A percentile compares a stretch with the other conserved stretches of the same genome.
These are phyloP conservation scores for Sisyra terminalis DNA, from an alignment of 2,888 invertebrate species.

Conservation along the genomic window DNA sequence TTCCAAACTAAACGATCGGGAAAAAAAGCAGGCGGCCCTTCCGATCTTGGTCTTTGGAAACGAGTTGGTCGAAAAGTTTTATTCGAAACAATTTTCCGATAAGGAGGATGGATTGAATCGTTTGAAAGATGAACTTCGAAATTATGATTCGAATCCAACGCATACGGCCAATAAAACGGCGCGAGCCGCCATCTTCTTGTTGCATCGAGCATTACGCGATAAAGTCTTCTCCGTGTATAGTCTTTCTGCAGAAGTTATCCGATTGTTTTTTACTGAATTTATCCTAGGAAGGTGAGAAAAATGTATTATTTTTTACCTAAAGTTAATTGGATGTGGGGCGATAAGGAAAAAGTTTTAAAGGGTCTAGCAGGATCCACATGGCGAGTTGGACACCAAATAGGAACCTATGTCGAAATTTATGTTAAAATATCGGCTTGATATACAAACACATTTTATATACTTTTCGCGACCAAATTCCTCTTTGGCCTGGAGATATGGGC, in stretches of 20 bases:
- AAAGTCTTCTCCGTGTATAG: constrained; percentile 82
- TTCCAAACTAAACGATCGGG: constrained; percentile 55
- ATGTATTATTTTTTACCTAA: constrained; percentile 10
- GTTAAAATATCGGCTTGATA: too few relatives aligned
- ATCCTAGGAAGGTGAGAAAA: constrained; percentile 51
- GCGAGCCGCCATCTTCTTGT: constrained; percentile 58
- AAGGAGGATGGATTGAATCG: constrained; percentile 74
- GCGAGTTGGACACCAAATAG: too few relatives aligned
- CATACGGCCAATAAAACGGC: constrained; percentile 63
- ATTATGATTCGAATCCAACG: constrained; percentile 15
- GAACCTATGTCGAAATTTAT: too few relatives aligned
- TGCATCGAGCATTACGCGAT: constrained; percentile 68
- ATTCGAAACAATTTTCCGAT: constrained; percentile 77
- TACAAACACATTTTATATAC: too few relatives aligned
- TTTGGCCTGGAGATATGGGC: too few relatives aligned
- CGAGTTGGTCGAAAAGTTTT: constrained; percentile 78
- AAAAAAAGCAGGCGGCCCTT: constrained; percentile 73
- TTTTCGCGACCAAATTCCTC: too few relatives aligned
- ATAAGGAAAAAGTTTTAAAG: too few relatives aligned
- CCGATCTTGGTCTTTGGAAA: constrained; percentile 85
- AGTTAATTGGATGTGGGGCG: too few relatives aligned
- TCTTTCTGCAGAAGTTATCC: constrained; percentile 64
- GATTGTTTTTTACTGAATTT: constrained; percentile 66
- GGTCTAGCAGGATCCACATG: too few relatives aligned
- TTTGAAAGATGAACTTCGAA: constrained; percentile 36